Base-by-base conservation (phyloP, 2,113 vertebrate species). In the Rana temporaria region DNA sequence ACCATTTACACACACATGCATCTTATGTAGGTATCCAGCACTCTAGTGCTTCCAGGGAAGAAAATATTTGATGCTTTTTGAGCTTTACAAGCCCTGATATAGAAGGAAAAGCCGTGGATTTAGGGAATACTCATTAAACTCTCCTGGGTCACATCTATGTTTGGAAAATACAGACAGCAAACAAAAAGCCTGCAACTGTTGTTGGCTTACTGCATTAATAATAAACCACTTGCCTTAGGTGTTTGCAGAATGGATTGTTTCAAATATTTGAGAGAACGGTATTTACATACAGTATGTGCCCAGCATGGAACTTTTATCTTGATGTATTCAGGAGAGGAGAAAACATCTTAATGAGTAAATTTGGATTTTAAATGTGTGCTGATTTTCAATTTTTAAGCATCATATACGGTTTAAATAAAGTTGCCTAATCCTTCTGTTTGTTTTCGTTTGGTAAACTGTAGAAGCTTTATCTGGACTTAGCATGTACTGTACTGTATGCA, bases 171-270 rank as follows among this genome's bases (percentile, higher is more conserved):
- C 78, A 26, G 66, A 80, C 62, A 60, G 34, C 59, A 64, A 57
- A 56, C 79, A 52, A 34, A 53, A 38, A 34, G 18, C 57, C 34
- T 9, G 59, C 34, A 72, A 81, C 57, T 81, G 42, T 72, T 81
- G 78, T 80, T 81, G 79, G 74, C 70, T 60, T 60, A 74, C 48
- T 82, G 42, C 80, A 82, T 82, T 67, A 82, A 82, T 75, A 82
- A 82, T 67, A 18, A 63, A 74, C 52, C 20, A 20, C 48, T 82
- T 55, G 70, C 80, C 62, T 74, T 34, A 24, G 70, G 80, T 66
- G 60, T 82, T 82, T 82, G 70, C 38, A 52, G 38, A 82, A 42
- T 52, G 56, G 52, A 67, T 82, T 82, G 69, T 74, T 67, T 74
- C 34, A 74, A 66, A 64, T 66, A 65, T 73, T 65, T 48, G n/a